These are phyloP conservation scores for Idris sp. DNA, from an alignment of 1,140 invertebrate genomes.

Conservation along the genomic window DNA sequence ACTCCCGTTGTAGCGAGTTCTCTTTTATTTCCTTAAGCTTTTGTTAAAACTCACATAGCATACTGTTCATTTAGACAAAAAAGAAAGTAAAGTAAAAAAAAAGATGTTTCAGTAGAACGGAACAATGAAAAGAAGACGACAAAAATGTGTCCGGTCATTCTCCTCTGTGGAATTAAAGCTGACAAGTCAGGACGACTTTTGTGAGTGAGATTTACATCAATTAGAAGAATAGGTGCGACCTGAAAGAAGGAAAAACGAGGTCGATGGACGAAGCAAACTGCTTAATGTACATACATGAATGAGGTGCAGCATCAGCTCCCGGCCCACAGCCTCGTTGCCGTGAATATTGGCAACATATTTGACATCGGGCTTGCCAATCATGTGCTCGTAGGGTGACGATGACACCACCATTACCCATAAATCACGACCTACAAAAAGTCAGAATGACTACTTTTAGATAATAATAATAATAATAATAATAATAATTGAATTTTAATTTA, in stretches of 20 bases:
- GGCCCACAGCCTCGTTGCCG: conserved; percentile 92
- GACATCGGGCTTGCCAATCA: conserved; percentile 94
- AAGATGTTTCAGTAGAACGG: not conserved
- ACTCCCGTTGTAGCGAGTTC: conserved; percentile 22
- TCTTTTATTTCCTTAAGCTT: conserved; percentile 24
- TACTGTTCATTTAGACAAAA: conserved; percentile 14
- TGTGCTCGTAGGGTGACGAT: conserved; percentile 91
- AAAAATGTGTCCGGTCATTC: conserved; percentile 7
- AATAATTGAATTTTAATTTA: too few relatives aligned
- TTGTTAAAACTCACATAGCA: conserved; percentile 14
- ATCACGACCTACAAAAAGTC: conserved; percentile 84
- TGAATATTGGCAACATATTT: conserved; percentile 96
- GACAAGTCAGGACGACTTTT: conserved; percentile 22
- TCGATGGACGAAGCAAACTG: conserved; percentile 61
- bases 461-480: too few relatives aligned
- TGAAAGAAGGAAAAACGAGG: conserved; percentile 60
- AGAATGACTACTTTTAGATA: not conserved
- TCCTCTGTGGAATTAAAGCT: conserved; percentile 18
- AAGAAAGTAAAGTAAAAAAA: conserved; percentile 4
- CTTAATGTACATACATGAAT: conserved; percentile 83
- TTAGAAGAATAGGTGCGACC: conserved; percentile 49
- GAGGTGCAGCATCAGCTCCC: conserved; percentile 91
- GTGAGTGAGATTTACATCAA: conserved; percentile 48
- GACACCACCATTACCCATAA: conserved; percentile 97
- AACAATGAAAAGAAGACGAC: not conserved